phyloP scores from a whole-genome alignment of 2,888 invertebrate species.

The Phrixothrix hirtus region DNA sequence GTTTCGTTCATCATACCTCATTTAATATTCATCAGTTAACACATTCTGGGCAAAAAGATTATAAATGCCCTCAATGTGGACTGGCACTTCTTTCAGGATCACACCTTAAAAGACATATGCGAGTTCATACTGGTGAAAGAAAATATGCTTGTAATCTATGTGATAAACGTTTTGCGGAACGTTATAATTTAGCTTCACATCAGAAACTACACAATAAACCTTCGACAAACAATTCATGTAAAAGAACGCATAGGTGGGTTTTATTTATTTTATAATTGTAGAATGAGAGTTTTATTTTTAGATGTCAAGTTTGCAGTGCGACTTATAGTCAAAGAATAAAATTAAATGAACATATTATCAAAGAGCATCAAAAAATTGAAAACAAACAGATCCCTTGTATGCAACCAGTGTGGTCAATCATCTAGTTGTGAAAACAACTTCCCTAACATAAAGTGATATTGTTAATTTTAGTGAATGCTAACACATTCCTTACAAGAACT shows the following conservation, averaged over 20 bases:
- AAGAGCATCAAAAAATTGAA: conserved; percentile 36
- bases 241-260: conserved; percentile 24
- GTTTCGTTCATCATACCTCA: conserved; percentile 67
- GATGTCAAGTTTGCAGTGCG: conserved; percentile 45
- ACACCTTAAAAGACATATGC: conserved; percentile 69
- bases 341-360: conserved; percentile 46
- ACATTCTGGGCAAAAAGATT: conserved; percentile 65
- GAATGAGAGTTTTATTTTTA: conserved; percentile 13
- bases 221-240: conserved; percentile 2
- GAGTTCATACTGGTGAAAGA: conserved; percentile 68
- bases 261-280: conserved; percentile 2
- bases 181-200: conserved; percentile 53
- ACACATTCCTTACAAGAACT: no score
- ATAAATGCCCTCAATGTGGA: conserved; percentile 65
- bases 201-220: conserved; percentile 40
- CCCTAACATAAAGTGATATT: neutral
- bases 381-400: no score
- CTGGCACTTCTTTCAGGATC: conserved; percentile 66
- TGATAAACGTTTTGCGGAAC: conserved; percentile 65
- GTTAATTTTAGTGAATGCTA: neutral
- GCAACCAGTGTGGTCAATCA: no score
- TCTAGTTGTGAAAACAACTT: neutral
- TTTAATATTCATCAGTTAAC: conserved; percentile 71
- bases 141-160: conserved; percentile 62
- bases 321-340: conserved; percentile 45